These are phyloP conservation scores for Chloroclystis v-ata DNA, from an alignment of 2,888 invertebrate genomes.

Conservation along the genomic window DNA sequence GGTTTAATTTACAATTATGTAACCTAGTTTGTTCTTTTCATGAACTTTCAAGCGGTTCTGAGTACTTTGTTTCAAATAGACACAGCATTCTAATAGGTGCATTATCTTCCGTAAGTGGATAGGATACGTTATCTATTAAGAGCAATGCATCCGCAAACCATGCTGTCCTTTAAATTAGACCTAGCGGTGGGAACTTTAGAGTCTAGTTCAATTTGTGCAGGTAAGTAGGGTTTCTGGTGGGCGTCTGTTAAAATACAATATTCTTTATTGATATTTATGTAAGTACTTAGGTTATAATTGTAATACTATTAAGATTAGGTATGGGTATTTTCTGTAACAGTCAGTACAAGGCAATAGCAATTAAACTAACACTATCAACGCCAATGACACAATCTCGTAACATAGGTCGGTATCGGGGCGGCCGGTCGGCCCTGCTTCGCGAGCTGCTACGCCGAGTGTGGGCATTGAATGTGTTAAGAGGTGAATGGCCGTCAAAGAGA, in stretches of 20 bases:
- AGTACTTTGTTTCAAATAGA: no score
- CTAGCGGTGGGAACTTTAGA: slow-evolving; percentile 6
- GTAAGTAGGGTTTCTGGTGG: slow-evolving; percentile 33
- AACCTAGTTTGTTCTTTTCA: background rate
- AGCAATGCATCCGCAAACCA: slow-evolving; percentile 4
- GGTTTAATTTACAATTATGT: no score
- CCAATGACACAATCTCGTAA: no score
- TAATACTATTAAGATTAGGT: slow-evolving; percentile 51
- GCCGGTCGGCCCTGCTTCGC: no score
- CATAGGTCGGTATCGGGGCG: no score
- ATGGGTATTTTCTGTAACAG: slow-evolving; percentile 8
- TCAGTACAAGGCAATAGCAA: slow-evolving; percentile 10
- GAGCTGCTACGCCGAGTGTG: no score
- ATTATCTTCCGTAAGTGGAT: background rate
- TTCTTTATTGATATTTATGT: slow-evolving; percentile 66
- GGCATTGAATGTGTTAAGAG: slow-evolving; percentile 7
- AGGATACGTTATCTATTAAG: background rate
- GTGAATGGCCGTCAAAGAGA: slow-evolving; percentile 15
- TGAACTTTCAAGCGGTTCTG: background rate
- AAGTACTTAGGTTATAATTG: slow-evolving; percentile 50
- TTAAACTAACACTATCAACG: no score
- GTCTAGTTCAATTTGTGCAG: slow-evolving; percentile 24
- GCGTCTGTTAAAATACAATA: slow-evolving; percentile 50
- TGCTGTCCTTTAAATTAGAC: slow-evolving; percentile 1
- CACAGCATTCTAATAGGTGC: background rate